phyloP scores from a whole-genome alignment of 2,797 vertebrate genomes.

The Uromys caudimaculatus region DNA sequence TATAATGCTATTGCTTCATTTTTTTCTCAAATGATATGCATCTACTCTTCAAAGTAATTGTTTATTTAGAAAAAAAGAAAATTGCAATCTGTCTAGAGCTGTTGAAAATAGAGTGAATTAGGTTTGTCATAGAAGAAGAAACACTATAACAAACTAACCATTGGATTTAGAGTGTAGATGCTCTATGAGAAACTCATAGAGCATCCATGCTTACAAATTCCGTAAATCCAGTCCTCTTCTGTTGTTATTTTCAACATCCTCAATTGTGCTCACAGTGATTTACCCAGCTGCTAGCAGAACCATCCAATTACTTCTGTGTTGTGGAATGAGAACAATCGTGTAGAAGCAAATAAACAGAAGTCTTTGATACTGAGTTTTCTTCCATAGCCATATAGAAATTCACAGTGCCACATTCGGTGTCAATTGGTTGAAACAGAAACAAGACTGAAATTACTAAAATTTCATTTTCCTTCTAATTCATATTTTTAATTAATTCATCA shows the following conservation, averaged over 20 bases:
- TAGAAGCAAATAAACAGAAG: background rate
- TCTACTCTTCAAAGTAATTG: background rate
- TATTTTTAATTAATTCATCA: background rate
- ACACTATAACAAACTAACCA: background rate
- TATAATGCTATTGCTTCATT: background rate
- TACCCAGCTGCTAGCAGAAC: background rate
- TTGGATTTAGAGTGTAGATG: background rate
- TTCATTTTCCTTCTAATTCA: background rate
- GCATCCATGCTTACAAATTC: background rate
- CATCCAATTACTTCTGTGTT: background rate
- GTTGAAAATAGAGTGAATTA: background rate
- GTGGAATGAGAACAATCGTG: background rate
- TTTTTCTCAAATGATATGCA: background rate
- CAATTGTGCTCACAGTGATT: background rate
- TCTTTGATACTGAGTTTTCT: background rate
- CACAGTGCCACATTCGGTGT: background rate
- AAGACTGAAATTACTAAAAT: background rate
- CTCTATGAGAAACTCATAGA: background rate
- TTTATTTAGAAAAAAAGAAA: background rate
- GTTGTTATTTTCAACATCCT: background rate
- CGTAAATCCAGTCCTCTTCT: background rate
- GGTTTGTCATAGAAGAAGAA: background rate
- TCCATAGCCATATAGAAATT: background rate
- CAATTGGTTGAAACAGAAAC: background rate
- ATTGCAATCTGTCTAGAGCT: background rate